phyloP scores from a whole-genome alignment of 2,888 invertebrate species.

The Brenthis hecate region DNA sequence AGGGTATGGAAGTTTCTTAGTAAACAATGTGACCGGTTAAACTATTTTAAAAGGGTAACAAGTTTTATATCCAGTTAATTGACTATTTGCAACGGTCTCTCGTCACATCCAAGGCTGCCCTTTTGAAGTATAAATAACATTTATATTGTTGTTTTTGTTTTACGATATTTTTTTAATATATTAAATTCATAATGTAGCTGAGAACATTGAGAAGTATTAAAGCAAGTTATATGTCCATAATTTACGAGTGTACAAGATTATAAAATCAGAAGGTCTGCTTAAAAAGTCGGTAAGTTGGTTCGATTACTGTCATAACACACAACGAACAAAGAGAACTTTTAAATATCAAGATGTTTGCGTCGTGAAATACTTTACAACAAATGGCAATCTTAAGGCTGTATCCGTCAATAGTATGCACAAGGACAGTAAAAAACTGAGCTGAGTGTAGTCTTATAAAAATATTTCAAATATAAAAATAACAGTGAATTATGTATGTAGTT shows the following conservation, averaged over 20 bases:
- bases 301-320: too few species aligned
- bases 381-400: too few species aligned
- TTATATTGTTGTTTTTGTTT: slow-evolving; percentile 8
- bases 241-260: slow-evolving; percentile 3
- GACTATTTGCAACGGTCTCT: slow-evolving; percentile 12
- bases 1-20: slow-evolving; percentile 8
- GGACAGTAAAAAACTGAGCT: too few species aligned
- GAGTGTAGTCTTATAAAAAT: too few species aligned
- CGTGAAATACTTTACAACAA: too few species aligned
- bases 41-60: slow-evolving; percentile 23
- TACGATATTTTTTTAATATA: not conserved
- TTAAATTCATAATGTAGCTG: not conserved
- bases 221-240: not conserved
- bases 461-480: too few species aligned
- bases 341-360: too few species aligned
- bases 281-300: too few species aligned
- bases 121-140: slow-evolving; percentile 9
- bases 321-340: too few species aligned
- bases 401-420: too few species aligned
- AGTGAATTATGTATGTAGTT: too few species aligned
- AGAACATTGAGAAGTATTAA: not conserved
- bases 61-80: slow-evolving; percentile 23
- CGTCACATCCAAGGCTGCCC: slow-evolving; percentile 15
- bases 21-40: slow-evolving; percentile 18
- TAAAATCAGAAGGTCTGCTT: too few species aligned